phyloP scores from a whole-genome alignment of 2,797 vertebrate species.

The Sphenopsis melanotis region DNA sequence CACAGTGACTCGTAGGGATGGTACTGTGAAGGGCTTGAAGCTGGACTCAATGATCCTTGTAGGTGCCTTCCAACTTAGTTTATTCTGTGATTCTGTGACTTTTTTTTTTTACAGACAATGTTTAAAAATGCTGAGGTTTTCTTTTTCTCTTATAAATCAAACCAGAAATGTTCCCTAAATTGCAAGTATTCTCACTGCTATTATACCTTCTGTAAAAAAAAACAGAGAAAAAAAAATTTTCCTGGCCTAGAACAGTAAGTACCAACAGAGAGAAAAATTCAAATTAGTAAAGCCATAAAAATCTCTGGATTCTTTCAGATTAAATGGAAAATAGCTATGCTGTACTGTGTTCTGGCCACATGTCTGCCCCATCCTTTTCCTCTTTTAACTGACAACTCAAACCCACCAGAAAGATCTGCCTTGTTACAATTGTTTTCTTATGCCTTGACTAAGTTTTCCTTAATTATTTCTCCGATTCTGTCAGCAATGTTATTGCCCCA shows the following conservation, averaged over 20 bases:
- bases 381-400: slow-evolving; percentile 60
- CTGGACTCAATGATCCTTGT: neutral
- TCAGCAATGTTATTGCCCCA: slow-evolving; percentile 77
- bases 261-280: neutral
- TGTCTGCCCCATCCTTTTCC: slow-evolving; percentile 34
- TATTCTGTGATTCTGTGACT: neutral
- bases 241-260: neutral
- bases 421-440: slow-evolving; percentile 78
- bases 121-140: slow-evolving; percentile 13
- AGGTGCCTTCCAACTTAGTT: neutral
- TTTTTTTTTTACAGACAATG: neutral
- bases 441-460: slow-evolving; percentile 74
- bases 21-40: neutral
- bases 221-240: neutral
- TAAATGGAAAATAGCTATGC: slow-evolving; percentile 33
- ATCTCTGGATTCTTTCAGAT: slow-evolving; percentile 45
- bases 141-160: slow-evolving; percentile 24
- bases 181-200: neutral
- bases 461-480: slow-evolving; percentile 84
- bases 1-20: accelerated
- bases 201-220: slow-evolving; percentile 9
- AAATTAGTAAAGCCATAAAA: neutral
- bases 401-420: slow-evolving; percentile 67
- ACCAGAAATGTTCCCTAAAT: neutral
- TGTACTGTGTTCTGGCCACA: neutral